Evolutionary conservation across 2,888 invertebrate species (phyloP), one percentile per base, ranked within the genome.

Genomic region (Notocelia uddmanniana): DNA sequence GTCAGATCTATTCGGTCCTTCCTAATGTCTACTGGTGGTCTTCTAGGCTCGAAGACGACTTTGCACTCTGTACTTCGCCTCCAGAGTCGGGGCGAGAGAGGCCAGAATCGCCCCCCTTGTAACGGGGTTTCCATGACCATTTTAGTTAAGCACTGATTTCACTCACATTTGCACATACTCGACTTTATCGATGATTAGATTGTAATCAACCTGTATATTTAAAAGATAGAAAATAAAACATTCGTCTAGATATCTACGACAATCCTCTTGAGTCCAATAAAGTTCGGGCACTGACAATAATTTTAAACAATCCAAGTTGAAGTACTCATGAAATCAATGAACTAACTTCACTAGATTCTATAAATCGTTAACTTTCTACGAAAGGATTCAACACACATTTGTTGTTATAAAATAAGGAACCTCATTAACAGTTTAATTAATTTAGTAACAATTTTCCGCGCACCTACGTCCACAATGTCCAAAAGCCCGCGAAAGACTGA

Each of bases 41-140:
- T 86, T 78, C 93, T 79, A 1, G 92, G 92, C 66, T 92, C 92
- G 81, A 92, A 93, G n/a, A 92, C 92, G 31, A 92, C 89, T 81
- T 92, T 93, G 50, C 91, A 93, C 68, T 93, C 93, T 78, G 87
- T 92, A 81, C 93, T 93, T 68, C 92, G 85, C 48, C 93, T 88
- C 93, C 93, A 93, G 19, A 93, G 80, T 11, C 91, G 88, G 23
- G 93, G 93, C 48, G 93, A 93, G 19, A 93, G 81, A 34, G 93
- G 93, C 93, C 93, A 93, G 75, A 93, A 91, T 26, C 91, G 87
- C 80, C 90, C 90, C 73, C 83, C 85, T 76, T 86, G 87, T 74
- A 90, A 89, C 60, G 89, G 83, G 74, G 91, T 85, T 87, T 93
- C 93, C 92, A 93, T 92, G 77, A 93, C 92, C 93, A 93, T 93